Percentiles rank a stretch among this genome's conserved stretches.
Conservation (phyloP, 2,888 invertebrate species). For the Scaptomyza caliginosa region DNA sequence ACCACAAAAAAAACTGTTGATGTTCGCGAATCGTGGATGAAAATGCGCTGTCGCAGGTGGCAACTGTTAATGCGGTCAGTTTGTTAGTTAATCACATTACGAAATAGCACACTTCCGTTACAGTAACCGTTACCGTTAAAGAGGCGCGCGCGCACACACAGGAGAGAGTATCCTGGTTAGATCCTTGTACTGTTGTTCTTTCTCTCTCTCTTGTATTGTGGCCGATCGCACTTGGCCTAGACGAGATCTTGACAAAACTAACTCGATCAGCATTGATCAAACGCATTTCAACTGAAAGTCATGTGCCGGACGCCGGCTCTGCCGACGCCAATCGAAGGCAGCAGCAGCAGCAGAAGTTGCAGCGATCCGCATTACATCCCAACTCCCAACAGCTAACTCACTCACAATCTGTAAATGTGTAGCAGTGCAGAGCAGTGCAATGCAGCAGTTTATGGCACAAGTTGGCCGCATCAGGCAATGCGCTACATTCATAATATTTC, state of each 20-base stretch:
- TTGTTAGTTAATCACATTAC: constrained; percentile 55
- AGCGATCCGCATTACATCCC: constrained; percentile 40
- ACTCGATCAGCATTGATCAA: constrained; percentile 82
- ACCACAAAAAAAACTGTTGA: constrained; percentile 42
- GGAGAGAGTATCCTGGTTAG: constrained; percentile 32
- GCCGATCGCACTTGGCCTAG: constrained; percentile 77
- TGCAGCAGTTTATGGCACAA: constrained; percentile 54
- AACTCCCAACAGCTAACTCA: constrained; percentile 13
- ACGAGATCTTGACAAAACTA: constrained; percentile 83
- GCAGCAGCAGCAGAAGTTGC: not conserved
- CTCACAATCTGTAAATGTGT: constrained; percentile 26
- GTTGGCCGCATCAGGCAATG: constrained; percentile 47
- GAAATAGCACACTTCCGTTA: constrained; percentile 44
- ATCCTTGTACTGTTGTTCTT: constrained; percentile 37
- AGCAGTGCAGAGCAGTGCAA: constrained; percentile 14
- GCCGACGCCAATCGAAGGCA: constrained; percentile 23
- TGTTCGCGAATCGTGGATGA: constrained; percentile 27
- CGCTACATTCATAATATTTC: constrained; percentile 47
- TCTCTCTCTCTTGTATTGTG: constrained; percentile 10
- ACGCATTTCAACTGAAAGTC: constrained; percentile 76
- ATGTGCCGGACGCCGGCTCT: constrained; percentile 54
- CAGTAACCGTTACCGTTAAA: constrained; percentile 34
- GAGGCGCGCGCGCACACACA: not conserved
- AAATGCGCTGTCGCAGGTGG: constrained; percentile 42
- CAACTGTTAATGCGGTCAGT: constrained; percentile 48